Evolutionary conservation across 2,113 vertebrate species (phyloP).

Genomic region (Cyphomyrus plagiostoma): DNA sequence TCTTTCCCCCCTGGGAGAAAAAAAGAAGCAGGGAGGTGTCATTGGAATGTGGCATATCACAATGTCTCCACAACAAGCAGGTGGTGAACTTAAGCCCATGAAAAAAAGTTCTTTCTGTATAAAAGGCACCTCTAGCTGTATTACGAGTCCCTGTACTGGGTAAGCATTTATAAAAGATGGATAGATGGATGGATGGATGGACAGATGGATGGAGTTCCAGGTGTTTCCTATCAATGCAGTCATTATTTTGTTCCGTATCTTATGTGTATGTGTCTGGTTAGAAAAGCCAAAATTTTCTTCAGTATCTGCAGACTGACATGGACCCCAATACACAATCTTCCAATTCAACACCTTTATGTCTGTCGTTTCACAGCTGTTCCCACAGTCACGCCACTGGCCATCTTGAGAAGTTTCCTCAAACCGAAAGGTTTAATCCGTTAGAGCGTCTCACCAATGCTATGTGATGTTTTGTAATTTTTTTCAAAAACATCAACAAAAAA

Average conservation of each 20-base stretch:
- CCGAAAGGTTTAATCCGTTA: not conserved
- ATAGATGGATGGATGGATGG: not conserved
- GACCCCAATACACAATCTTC: not conserved
- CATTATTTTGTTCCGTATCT: not conserved
- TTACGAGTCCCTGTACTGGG: not conserved
- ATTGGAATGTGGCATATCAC: not conserved
- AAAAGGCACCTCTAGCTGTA: not conserved
- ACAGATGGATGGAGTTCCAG: not conserved
- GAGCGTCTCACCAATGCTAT: not conserved
- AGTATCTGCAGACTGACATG: not conserved
- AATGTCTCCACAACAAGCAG: not conserved
- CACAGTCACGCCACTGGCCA: not conserved
- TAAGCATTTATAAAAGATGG: not conserved
- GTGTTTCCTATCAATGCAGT: not conserved
- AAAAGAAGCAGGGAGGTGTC: slow-evolving; percentile 27
- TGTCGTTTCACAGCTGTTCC: not conserved
- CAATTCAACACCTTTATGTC: not conserved
- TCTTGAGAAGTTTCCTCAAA: not conserved
- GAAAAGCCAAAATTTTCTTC: not conserved
- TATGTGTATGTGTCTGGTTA: not conserved
- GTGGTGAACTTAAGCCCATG: not conserved
- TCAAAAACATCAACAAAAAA: not conserved
- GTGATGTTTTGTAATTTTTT: not conserved
- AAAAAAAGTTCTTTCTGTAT: not conserved
- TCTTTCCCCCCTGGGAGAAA: slow-evolving; percentile 81